Percentiles rank a stretch among this genome's conserved stretches.
Evolutionary conservation across 2,113 vertebrate genomes (phyloP).

Genomic region (Macroglossus sobrinus): DNA sequence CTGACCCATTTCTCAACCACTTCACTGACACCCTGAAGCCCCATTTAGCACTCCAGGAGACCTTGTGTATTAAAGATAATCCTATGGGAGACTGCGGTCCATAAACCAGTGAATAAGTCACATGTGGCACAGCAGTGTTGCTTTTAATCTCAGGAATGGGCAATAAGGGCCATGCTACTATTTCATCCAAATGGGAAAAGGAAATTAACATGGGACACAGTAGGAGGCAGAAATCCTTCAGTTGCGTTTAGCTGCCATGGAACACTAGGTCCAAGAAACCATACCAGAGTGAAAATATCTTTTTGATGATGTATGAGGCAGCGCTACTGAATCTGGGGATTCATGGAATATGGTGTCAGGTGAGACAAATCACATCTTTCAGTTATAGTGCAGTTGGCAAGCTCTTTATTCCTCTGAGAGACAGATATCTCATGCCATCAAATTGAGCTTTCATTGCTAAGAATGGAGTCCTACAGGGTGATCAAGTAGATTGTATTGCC

Average conservation of each 20-base stretch:
- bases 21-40: constrained; percentile 14
- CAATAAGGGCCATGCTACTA: constrained; percentile 49
- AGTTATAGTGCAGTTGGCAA: not conserved
- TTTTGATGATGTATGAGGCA: constrained; percentile 29
- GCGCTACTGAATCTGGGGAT: constrained; percentile 37
- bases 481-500: constrained; percentile 63
- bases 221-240: constrained; percentile 50
- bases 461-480: constrained; percentile 46
- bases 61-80: constrained; percentile 59
- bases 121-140: not conserved
- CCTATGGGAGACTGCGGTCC: constrained; percentile 55
- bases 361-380: constrained; percentile 44
- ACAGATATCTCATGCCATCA: constrained; percentile 44
- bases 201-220: constrained; percentile 54
- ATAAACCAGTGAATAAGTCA: constrained; percentile 66
- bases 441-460: constrained; percentile 45
- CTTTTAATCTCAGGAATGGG: constrained; percentile 57
- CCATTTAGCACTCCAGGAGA: constrained; percentile 56
- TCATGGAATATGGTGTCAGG: not conserved
- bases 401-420: constrained; percentile 52
- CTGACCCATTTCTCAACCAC: constrained; percentile 65
- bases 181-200: constrained; percentile 70
- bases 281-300: not conserved
- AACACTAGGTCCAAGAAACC: constrained; percentile 4
- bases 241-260: not conserved